Base-by-base conservation (phyloP, 1,140 invertebrate species). In the Drosophila rhopaloa region DNA sequence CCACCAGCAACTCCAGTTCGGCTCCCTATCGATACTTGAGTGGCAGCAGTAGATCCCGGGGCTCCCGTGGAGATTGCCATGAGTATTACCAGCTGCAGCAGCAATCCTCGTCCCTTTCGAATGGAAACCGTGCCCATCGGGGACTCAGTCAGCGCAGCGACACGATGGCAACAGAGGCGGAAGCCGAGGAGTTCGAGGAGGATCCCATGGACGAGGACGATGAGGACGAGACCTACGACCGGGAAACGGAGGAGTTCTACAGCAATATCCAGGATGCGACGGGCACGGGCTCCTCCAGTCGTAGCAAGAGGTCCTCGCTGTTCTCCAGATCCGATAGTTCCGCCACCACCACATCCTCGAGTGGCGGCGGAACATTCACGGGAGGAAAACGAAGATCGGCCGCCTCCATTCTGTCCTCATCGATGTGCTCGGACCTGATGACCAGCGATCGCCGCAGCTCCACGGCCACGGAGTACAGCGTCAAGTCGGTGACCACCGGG, bases 241-340 rank as follows among this genome's bases (percentile, higher is more conserved):
- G 91, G 0, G 91, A 92, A 13, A 91, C 91, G 1, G 91, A 91
- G 44, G 84, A 92, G 57, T 92, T 92, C 47, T 92, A 92, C 41
- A 92, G 88, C 65, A 91, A 91, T 48, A 92, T 92, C 44, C 91
- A 92, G 55, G 91, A 92, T 59, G 90, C 91, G 27, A 35, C 89
- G 0, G 88, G 88, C 29, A 77, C 86, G 0, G 68, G 68, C 0
- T 51, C 71, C 7, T 43, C 61, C 14, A 72, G 73, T 58, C 82
- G 89, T 11, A 81, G 91, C 38, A 92, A 92, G 51, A 79, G 91
- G 7, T 92, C 91, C 6, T 92, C 91, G 10, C 60, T 92, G 2
- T 92, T 92, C 76, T 92, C 91, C 0, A 89, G 91, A 24, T 92
- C 91, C 6, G 91, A 92, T 43, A 92, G 91, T 32, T 92, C 91